phyloP scores from a whole-genome alignment of 1,140 invertebrate genomes.

The Portunus trituberculatus region DNA sequence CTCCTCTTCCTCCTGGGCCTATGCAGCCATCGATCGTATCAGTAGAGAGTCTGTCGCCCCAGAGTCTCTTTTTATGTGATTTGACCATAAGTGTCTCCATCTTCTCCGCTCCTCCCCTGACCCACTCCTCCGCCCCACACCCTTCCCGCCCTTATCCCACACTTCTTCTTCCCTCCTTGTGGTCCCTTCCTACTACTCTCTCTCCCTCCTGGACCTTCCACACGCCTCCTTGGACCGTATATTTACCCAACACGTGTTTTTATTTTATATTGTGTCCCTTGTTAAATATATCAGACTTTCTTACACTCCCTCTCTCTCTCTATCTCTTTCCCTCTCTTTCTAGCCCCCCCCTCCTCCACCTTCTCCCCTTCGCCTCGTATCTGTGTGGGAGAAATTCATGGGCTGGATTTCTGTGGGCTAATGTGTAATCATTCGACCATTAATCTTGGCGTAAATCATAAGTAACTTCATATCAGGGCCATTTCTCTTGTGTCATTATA shows the following conservation, averaged over 20 bases:
- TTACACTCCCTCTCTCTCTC: slow-evolving; percentile 1
- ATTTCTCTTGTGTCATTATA: slow-evolving; percentile 76
- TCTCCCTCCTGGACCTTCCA: not conserved
- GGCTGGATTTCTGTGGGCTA: slow-evolving; percentile 65
- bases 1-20: not conserved
- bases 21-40: slow-evolving; percentile 8
- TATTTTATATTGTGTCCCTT: slow-evolving; percentile 58
- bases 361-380: not conserved
- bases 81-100: slow-evolving; percentile 15
- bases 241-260: slow-evolving; percentile 36
- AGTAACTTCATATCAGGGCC: slow-evolving; percentile 69
- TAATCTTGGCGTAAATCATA: slow-evolving; percentile 67
- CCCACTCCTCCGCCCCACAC: not conserved
- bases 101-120: not conserved
- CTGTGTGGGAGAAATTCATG: slow-evolving; percentile 64
- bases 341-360: not conserved
- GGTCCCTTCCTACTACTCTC: not conserved
- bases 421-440: slow-evolving; percentile 70
- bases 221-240: not conserved
- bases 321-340: not conserved
- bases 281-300: slow-evolving; percentile 39
- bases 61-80: not conserved
- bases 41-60: not conserved
- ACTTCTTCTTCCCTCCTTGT: not conserved
- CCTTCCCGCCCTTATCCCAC: not conserved